Conservation (phyloP, 2,888 invertebrate species). For the Laspeyria flexula region DNA sequence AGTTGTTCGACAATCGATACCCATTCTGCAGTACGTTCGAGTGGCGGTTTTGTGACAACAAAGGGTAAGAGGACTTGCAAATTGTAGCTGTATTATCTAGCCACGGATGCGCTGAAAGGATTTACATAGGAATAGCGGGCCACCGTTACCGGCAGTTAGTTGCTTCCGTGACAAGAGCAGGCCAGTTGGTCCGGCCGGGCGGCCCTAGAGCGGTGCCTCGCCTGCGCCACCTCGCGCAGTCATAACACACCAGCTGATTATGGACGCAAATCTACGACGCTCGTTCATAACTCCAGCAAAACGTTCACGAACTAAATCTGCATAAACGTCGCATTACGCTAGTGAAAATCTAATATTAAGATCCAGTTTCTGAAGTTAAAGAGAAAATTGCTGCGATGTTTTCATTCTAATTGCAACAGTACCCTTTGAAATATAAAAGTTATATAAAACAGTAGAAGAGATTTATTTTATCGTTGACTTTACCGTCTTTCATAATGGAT, state of each 20-base stretch:
- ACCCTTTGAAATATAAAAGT: slow-evolving; percentile 14
- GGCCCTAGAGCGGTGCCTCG: slow-evolving; percentile 11
- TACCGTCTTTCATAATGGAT: not conserved
- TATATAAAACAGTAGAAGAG: slow-evolving; percentile 1
- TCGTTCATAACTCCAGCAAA: slow-evolving; percentile 75
- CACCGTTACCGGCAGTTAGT: slow-evolving; percentile 69
- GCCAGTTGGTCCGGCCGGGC: slow-evolving; percentile 30
- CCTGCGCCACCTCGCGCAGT: slow-evolving; percentile 37
- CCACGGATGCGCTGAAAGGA: slow-evolving; percentile 68
- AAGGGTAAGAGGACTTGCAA: slow-evolving; percentile 78
- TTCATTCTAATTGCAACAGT: slow-evolving; percentile 21
- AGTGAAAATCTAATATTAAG: slow-evolving; percentile 64
- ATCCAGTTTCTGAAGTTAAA: slow-evolving; percentile 53
- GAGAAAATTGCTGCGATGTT: slow-evolving; percentile 45
- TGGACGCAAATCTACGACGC: slow-evolving; percentile 69
- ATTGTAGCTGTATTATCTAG: slow-evolving; percentile 75
- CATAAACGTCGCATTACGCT: slow-evolving; percentile 74
- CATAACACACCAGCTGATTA: slow-evolving; percentile 57
- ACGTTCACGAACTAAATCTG: slow-evolving; percentile 72
- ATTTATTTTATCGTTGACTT: slow-evolving; percentile 1
- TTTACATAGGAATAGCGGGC: slow-evolving; percentile 82
- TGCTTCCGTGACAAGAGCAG: slow-evolving; percentile 58
- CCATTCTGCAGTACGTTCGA: slow-evolving; percentile 49
- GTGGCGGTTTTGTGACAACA: slow-evolving; percentile 61
- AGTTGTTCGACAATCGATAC: slow-evolving; percentile 56